Conservation (phyloP, 2,113 vertebrate genomes). For the Grammomys dolichurus region DNA sequence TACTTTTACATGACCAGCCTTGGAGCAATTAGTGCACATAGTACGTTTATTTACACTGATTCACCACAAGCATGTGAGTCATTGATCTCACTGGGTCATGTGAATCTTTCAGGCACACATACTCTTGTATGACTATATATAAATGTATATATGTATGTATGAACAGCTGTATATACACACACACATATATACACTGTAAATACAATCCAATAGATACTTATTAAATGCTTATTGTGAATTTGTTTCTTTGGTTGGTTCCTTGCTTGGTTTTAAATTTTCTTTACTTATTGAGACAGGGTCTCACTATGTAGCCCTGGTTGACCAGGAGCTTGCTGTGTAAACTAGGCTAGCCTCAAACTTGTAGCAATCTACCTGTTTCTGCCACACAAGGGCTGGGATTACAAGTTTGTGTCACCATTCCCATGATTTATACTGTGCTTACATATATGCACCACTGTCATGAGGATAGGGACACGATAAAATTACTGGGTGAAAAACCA, state of each 20-base stretch:
- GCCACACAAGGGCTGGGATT: not conserved
- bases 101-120: not conserved
- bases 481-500: not conserved
- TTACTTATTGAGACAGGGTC: not conserved
- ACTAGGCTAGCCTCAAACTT: not conserved
- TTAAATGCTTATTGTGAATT: not conserved
- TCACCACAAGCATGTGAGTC: not conserved
- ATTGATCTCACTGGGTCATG: not conserved
- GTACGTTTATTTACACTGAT: not conserved
- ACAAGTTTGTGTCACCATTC: not conserved
- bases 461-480: not conserved
- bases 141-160: no score
- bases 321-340: not conserved
- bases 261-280: not conserved
- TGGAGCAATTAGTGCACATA: not conserved
- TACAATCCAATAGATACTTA: not conserved
- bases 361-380: not conserved
- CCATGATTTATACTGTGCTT: not conserved
- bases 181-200: not conserved
- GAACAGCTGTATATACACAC: no score
- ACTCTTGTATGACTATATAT: not conserved
- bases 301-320: not conserved
- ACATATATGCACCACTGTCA: not conserved
- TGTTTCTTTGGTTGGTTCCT: not conserved
- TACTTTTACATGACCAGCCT: not conserved